Conservation (phyloP, 1,140 invertebrate species). For the Hormaphis cornu region DNA sequence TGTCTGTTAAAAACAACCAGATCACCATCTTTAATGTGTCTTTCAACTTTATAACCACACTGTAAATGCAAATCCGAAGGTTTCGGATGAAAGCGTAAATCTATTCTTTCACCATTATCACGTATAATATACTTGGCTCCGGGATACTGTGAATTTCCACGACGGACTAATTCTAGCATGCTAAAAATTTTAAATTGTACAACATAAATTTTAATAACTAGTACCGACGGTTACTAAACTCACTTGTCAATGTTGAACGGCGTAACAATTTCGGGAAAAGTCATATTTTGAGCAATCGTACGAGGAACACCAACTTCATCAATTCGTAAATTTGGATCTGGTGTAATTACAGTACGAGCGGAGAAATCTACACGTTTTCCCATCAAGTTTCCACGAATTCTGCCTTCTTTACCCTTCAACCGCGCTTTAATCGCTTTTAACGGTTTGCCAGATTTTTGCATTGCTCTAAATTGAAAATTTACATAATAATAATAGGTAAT, state of each 20-base stretch:
- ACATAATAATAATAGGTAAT: background rate
- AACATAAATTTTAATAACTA: too few relatives aligned
- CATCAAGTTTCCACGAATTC: conserved; percentile 98
- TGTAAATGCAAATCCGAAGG: conserved; percentile 96
- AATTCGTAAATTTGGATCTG: conserved; percentile 96
- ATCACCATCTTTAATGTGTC: conserved; percentile 96
- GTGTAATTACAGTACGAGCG: conserved; percentile 97
- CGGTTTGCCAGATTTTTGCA: conserved; percentile 98
- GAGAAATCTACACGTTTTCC: conserved; percentile 99
- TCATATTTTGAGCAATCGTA: conserved; percentile 97
- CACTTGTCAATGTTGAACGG: conserved; percentile 96
- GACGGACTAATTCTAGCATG: conserved; percentile 89
- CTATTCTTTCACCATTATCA: conserved; percentile 97
- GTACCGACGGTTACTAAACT: conserved; percentile 35
- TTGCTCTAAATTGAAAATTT: conserved; percentile 56
- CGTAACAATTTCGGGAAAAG: conserved; percentile 98
- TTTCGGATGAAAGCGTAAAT: conserved; percentile 96
- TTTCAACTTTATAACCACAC: conserved; percentile 87
- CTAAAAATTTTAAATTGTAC: conserved; percentile 51
- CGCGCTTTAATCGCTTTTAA: conserved; percentile 93
- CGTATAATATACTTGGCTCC: conserved; percentile 98
- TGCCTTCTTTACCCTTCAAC: conserved; percentile 89
- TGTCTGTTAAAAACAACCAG: conserved; percentile 99
- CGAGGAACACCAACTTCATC: conserved; percentile 98
- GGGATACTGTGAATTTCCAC: conserved; percentile 97